phyloP scores from a whole-genome alignment of 2,797 vertebrate species.

The Oreochromis grahami region DNA sequence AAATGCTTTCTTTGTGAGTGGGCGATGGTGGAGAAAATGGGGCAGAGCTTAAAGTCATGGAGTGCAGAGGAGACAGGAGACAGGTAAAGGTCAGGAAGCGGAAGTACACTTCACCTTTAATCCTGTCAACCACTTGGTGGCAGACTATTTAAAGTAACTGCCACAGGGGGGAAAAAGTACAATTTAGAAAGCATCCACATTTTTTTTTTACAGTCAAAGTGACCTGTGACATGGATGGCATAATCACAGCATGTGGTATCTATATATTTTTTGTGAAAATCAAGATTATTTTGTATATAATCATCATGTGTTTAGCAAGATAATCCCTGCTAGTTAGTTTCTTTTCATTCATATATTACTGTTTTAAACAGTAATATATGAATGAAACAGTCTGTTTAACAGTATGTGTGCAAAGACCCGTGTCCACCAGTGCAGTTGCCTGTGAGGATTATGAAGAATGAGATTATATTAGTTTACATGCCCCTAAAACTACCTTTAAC shows the following conservation, averaged over 20 bases:
- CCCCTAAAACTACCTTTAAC: conserved; percentile 18
- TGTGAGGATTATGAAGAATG: conserved; percentile 39
- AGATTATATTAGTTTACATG: conserved; percentile 50
- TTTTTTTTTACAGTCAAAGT: neutral
- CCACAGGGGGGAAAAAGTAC: no score
- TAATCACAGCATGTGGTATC: neutral
- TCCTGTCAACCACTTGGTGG: conserved; percentile 16
- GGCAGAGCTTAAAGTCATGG: neutral
- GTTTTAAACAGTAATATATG: neutral
- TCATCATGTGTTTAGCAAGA: neutral
- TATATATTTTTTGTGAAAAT: neutral
- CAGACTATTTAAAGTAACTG: neutral
- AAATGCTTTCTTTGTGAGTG: conserved; percentile 23
- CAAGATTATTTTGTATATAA: neutral
- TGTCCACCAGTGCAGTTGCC: neutral
- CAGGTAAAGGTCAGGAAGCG: conserved; percentile 39
- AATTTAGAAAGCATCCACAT: neutral
- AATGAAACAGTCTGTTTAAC: neutral
- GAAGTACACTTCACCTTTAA: conserved; percentile 33
- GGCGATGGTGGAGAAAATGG: neutral
- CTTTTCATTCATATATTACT: neutral
- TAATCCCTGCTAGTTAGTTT: neutral
- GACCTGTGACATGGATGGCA: neutral
- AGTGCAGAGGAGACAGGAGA: conserved; percentile 17
- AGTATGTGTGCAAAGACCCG: neutral